These are phyloP conservation scores for Polypedilum vanderplanki DNA, from an alignment of 1,140 invertebrate species.

Conservation along the genomic window DNA sequence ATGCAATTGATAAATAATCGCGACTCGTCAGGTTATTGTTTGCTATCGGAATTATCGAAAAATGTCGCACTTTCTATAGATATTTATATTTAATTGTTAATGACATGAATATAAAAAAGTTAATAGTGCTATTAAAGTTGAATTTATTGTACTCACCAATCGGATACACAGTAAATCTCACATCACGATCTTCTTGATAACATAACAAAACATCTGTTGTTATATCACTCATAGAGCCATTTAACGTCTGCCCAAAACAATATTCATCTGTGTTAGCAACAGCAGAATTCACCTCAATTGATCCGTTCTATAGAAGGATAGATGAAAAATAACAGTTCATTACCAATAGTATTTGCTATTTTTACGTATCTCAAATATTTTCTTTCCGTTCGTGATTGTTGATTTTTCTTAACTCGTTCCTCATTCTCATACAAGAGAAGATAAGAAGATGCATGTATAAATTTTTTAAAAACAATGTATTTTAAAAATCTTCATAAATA, in stretches of 20 bases:
- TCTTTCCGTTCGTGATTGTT: not conserved
- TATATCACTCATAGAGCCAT: not conserved
- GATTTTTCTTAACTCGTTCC: too few species aligned
- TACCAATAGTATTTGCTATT: not conserved
- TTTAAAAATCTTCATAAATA: not conserved
- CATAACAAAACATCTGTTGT: not conserved
- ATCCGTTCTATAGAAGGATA: not conserved
- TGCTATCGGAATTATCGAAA: too few species aligned
- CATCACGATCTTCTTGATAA: not conserved
- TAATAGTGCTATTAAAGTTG: too few species aligned
- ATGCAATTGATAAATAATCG: too few species aligned
- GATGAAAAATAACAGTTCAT: not conserved
- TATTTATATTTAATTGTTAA: too few species aligned
- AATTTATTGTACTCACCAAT: not conserved
- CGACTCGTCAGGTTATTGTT: too few species aligned
- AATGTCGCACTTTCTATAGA: too few species aligned
- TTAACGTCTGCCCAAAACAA: not conserved
- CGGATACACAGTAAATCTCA: not conserved
- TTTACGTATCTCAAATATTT: not conserved
- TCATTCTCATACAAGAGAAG: not conserved
- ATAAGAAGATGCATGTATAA: not conserved
- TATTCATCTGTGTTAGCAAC: not conserved
- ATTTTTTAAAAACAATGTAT: not conserved
- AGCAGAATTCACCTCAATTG: not conserved
- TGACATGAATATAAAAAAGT: too few species aligned